Percentiles rank a stretch among this genome's conserved stretches.
These are phyloP conservation scores for Syrrhaptes paradoxus DNA, from an alignment of 2,113 vertebrate species.

Conservation along the genomic window DNA sequence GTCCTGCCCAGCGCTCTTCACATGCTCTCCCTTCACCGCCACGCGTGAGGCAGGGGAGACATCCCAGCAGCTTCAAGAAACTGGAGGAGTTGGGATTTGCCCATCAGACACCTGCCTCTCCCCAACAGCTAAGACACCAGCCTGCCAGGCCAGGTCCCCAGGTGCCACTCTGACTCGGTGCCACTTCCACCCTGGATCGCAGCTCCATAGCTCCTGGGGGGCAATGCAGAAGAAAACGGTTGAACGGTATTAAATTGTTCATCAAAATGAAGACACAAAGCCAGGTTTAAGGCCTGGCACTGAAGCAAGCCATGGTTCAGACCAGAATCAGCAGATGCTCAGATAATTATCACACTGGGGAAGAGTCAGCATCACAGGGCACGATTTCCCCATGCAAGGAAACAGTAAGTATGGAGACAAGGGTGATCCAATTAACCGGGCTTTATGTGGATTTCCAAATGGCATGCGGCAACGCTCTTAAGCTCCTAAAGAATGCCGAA, in stretches of 20 bases:
- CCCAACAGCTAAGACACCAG: rapidly evolving
- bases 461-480: conserved; percentile 40
- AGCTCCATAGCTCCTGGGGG: not conserved
- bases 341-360: not conserved
- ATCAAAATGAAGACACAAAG: not conserved
- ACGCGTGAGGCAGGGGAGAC: rapidly evolving
- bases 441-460: conserved; percentile 20
- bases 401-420: not conserved
- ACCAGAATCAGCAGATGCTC: not conserved
- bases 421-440: conserved; percentile 29
- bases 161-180: not conserved
- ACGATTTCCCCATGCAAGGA: not conserved
- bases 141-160: not conserved
- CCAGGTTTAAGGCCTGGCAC: not conserved
- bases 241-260: not conserved
- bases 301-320: not conserved
- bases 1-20: not conserved
- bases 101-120: not conserved
- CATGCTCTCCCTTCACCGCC: not conserved
- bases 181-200: not conserved
- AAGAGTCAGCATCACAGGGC: not conserved
- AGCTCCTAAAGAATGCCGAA: conserved; percentile 16
- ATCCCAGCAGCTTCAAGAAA: not conserved
- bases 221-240: not conserved
- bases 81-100: not conserved